Evolutionary conservation across 2,797 vertebrate species (phyloP).

Genomic region (Sebastes hubbsi): DNA sequence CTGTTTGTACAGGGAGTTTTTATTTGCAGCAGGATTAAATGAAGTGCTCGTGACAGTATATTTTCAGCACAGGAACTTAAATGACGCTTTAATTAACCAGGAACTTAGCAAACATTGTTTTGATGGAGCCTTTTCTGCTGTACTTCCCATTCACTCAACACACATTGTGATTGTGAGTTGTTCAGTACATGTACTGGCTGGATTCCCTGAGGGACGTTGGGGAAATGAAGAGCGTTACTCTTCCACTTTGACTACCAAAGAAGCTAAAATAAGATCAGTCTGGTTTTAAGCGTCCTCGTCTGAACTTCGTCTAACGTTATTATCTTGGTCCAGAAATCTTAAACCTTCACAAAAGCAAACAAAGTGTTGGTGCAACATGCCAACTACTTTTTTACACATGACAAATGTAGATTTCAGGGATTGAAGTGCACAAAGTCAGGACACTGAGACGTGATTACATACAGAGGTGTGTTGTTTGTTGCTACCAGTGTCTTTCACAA

Average conservation of each 20-base stretch:
- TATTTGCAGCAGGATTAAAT: conserved; percentile 22
- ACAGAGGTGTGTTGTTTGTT: conserved; percentile 19
- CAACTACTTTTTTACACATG: not conserved
- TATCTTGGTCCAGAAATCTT: not conserved
- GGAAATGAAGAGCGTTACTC: not conserved
- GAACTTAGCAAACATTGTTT: not conserved
- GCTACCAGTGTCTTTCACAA: conserved; percentile 39
- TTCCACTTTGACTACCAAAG: not conserved
- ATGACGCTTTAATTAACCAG: not conserved
- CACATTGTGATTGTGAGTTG: not conserved
- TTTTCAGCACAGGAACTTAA: not conserved
- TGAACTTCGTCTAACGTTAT: not conserved
- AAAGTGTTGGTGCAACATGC: not conserved
- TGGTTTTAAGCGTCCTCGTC: not conserved
- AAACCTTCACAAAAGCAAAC: not conserved
- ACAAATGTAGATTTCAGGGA: not conserved
- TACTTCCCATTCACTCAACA: not conserved
- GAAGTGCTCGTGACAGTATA: not conserved
- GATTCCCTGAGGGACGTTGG: not conserved
- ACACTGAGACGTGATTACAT: not conserved
- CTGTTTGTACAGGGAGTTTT: conserved; percentile 64
- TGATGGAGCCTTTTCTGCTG: not conserved
- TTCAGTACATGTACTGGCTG: not conserved
- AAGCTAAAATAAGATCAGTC: not conserved
- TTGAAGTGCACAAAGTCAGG: not conserved